Percentiles rank a stretch among this genome's conserved stretches.
phyloP scores from a whole-genome alignment of 2,888 invertebrate species.

The Microctonus hyperodae region DNA sequence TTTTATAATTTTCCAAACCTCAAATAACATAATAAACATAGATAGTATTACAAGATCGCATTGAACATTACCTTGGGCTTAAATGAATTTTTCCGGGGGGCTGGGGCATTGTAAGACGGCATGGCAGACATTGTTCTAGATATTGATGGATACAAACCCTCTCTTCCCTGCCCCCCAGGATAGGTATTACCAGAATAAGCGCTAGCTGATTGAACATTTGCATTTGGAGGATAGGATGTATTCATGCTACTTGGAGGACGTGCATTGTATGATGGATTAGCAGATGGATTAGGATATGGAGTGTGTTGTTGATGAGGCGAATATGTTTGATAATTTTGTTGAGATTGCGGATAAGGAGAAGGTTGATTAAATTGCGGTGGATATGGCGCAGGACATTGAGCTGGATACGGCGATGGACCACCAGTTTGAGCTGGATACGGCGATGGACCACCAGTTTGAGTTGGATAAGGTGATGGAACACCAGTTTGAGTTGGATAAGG shows the following conservation, averaged over 20 bases:
- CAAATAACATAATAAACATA: constrained; percentile 4
- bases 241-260: constrained; percentile 25
- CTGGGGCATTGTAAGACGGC: constrained; percentile 43
- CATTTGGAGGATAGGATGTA: constrained; percentile 22
- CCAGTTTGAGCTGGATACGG: constrained; percentile 38
- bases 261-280: constrained; percentile 32
- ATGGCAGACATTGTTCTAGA: constrained; percentile 41
- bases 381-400: constrained; percentile 27
- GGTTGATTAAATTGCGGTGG: constrained; percentile 24
- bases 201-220: constrained; percentile 34
- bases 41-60: constrained; percentile 35
- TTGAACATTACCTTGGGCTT: constrained; percentile 56
- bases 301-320: constrained; percentile 49
- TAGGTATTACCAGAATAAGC: constrained; percentile 48
- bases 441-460: background rate
- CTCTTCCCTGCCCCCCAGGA: constrained; percentile 57
- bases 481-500: constrained; percentile 38
- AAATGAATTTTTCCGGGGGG: constrained; percentile 52
- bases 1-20: background rate
- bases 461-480: constrained; percentile 17
- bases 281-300: constrained; percentile 49
- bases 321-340: constrained; percentile 36
- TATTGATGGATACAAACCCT: constrained; percentile 45
- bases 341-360: constrained; percentile 54
- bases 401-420: constrained; percentile 4